Percentiles rank a stretch among this genome's conserved stretches.
Conservation (phyloP, 64 coral and sea anemone genomes). For the Platygyra sinensis region DNA sequence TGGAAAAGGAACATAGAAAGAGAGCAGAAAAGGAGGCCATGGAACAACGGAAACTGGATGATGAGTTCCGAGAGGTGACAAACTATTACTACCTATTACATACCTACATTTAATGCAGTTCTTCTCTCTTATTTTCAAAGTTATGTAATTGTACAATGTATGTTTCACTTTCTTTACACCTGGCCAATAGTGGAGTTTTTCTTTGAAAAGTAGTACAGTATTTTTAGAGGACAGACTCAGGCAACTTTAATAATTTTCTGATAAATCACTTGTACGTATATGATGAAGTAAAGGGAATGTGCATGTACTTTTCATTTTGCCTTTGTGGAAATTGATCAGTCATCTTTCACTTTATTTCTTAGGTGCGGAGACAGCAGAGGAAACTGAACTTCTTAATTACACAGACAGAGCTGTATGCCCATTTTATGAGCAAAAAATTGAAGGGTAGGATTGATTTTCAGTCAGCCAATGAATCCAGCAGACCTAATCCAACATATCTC, state of each 20-base stretch:
- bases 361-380: constrained; percentile 93
- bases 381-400: constrained; percentile 98
- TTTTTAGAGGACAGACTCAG: no score
- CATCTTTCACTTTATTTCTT: constrained; percentile 5
- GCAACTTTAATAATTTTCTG: no score
- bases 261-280: no score
- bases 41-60: constrained; percentile 98
- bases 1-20: constrained; percentile 98
- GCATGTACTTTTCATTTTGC: not conserved
- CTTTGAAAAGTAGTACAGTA: no score
- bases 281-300: no score
- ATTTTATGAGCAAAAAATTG: constrained; percentile 99
- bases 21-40: constrained; percentile 97
- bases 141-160: no score
- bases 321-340: not conserved
- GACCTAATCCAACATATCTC: not conserved
- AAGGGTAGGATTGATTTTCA: constrained; percentile 61
- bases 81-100: not conserved
- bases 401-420: constrained; percentile 97
- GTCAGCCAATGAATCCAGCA: not conserved
- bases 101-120: not conserved
- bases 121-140: not conserved
- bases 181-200: no score
- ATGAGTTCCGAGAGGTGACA: constrained; percentile 92
- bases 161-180: no score